Base-by-base conservation (phyloP, 2,797 vertebrate genomes). In the Melanotaenia maccullochi region DNA sequence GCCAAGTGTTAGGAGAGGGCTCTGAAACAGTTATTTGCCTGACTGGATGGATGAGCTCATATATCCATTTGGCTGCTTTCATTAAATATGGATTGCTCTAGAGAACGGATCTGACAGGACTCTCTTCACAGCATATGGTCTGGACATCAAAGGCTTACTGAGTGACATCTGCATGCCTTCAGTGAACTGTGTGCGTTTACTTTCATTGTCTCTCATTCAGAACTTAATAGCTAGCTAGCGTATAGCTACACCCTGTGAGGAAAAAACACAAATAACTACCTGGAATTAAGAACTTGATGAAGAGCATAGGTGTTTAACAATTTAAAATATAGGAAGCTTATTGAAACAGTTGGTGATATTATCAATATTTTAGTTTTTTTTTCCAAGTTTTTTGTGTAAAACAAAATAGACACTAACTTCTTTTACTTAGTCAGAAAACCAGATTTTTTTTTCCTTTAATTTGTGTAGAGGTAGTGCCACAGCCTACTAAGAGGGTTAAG, bases 1-100 rank as follows among this genome's bases (percentile, higher is more conserved):
- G 51, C 60, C 8, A 77, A 64, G 33, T 64, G 47, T 57, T n/a
- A 70, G 61, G 30, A 54, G 51, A 66, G 30, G 35, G 25, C 56
- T 68, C 20, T 33, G 54, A 71, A 68, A 78, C 38, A 35, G 69
- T 67, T 68, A 58, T 76, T 75, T 84, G 66, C 61, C 72, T 83
- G 40, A 9, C 42, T 74, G 66, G 8, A 65, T 47, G 65, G 60
- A 38, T 69, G 65, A 73, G 28, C 68, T 82, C 75, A 86, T 47
- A 54, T 44, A 74, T 72, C 30, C 55, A 73, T 81, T 78, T 65
- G 76, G 76, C 67, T 76, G 64, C 61, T 70, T 61, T 81, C 65
- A 79, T 75, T 72, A 83, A 73, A 85, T 76, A 73, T 72, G 54
- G 44, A 71, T 81, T 35, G 18, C 78, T 80, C 62, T 6, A 24